A percentile compares a stretch with the other conserved stretches of the same genome.
Evolutionary conservation across 2,888 invertebrate species (phyloP).

Genomic region (Odontomyia ornata): DNA sequence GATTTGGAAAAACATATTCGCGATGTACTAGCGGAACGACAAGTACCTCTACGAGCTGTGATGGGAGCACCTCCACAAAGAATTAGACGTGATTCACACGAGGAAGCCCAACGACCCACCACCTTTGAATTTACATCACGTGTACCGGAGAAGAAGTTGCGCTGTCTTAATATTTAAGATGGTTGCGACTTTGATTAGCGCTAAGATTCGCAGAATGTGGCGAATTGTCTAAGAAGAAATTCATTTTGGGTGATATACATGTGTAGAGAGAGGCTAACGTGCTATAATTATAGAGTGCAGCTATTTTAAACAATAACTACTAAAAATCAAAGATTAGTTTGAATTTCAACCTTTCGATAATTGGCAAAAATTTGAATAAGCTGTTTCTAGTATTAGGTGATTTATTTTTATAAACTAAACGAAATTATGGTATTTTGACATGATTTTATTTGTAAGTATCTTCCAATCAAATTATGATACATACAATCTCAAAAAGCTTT

Average conservation of each 20-base stretch:
- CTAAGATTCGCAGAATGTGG: not conserved
- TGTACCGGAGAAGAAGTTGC: constrained; percentile 77
- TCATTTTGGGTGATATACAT: constrained; percentile 2
- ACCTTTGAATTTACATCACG: constrained; percentile 76
- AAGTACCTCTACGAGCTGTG: constrained; percentile 60
- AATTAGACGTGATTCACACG: constrained; percentile 63
- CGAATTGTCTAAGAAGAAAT: not conserved
- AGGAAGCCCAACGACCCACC: constrained; percentile 65
- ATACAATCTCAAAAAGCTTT: constrained; percentile 39
- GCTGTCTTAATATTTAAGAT: constrained; percentile 79
- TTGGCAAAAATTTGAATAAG: not conserved
- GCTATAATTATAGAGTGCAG: constrained; percentile 4
- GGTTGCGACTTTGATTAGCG: not conserved
- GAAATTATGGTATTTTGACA: constrained; percentile 32
- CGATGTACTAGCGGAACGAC: constrained; percentile 55
- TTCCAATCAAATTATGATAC: not conserved
- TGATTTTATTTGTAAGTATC: not conserved
- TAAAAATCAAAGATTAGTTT: not conserved
- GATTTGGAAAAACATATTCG: constrained; percentile 71
- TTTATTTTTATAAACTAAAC: not conserved
- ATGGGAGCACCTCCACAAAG: constrained; percentile 65
- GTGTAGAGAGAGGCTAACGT: not conserved
- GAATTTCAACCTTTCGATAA: not conserved
- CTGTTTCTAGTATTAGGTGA: constrained; percentile 22
- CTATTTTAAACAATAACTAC: not conserved